Conservation (phyloP, 2,888 invertebrate genomes). For the Eustalomyia histrio region DNA sequence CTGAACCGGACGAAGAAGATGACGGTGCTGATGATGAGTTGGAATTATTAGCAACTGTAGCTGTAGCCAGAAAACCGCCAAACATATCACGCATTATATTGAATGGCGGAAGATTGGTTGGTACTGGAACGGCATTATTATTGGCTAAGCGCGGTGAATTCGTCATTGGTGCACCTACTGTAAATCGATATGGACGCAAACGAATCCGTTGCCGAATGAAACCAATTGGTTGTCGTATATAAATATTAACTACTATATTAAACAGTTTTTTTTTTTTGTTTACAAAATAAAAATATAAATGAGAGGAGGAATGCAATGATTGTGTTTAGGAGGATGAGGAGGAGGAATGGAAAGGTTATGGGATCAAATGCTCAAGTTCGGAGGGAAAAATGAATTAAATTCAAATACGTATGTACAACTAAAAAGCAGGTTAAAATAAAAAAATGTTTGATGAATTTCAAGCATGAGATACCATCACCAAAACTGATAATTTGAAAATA, state of each 20-base stretch:
- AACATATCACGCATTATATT: constrained; percentile 1
- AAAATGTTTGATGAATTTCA: constrained; percentile 3
- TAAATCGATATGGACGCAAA: constrained; percentile 42
- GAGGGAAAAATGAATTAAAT: neutral
- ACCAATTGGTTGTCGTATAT: constrained; percentile 64
- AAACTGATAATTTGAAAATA: neutral
- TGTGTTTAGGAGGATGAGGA: neutral
- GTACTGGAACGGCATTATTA: constrained; percentile 10
- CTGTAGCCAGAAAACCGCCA: neutral
- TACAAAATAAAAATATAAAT: constrained; percentile 52
- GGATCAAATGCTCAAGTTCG: constrained; percentile 40
- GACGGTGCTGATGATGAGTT: constrained; percentile 43
- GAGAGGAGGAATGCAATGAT: constrained; percentile 27
- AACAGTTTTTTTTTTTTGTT: constrained; percentile 60
- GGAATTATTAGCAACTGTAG: constrained; percentile 49
- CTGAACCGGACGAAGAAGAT: neutral
- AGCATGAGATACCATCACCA: constrained; percentile 52
- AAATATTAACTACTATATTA: constrained; percentile 64
- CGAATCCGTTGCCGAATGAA: constrained; percentile 54
- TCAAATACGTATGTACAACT: neutral
- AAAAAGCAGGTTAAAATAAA: neutral
- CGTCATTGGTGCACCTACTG: constrained; percentile 61
- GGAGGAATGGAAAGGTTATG: constrained; percentile 47
- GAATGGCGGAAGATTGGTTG: too few relatives aligned
- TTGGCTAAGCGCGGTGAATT: constrained; percentile 43